Evolutionary conservation across 2,113 vertebrate species (phyloP), one percentile per base, ranked within the genome.

Genomic region (Halcyon malimbica): DNA sequence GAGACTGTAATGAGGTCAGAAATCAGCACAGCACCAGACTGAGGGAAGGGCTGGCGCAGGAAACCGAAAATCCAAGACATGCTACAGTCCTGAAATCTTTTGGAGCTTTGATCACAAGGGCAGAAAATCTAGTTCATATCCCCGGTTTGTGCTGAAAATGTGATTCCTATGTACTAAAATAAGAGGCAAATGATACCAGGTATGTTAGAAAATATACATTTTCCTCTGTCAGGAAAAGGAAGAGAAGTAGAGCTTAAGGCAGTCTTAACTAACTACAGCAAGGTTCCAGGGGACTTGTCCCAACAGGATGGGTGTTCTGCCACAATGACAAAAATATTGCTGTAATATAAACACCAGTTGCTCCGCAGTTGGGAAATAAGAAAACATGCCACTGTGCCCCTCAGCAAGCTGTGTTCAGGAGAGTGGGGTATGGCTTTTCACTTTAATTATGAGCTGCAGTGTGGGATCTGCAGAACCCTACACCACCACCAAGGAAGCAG

Each of bases 401-500:
- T 33, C 7, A 68, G 69, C 16, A 7, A 16, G 73, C 41, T 29
- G 35, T 26, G 57, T 21, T 28, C 26, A 35, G 85, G 53, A 0
- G 9, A 33, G 48, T 11, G 69, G 57, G 87, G 9, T 15, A 0
- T 6, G 35, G 80, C 25, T 62, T 16, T 3, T 81, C 35, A 7
- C 46, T 65, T 33, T 4, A 24, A 13, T 35, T 2, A 28, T 5
- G 50, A 64, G 16, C 7, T 41, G 44, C 3, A 1, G 8, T 0
- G 9, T 16, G 46, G 80, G 50, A 33, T 29, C 39, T 28, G 73
- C 28, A 59, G 37, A 26, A 9, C 29, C 42, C 54, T 13, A 2
- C 42, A 11, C 2, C 1, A 13, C 37, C 25, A 17, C 15, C 8
- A 62, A 31, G n/a, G 56, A 69, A 3, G 50, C 26, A 28, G 51